Percentiles rank a stretch among this genome's conserved stretches.
Evolutionary conservation across 64 coral and sea anemone genomes (phyloP).

Genomic region (Catalaphyllia jardinei): DNA sequence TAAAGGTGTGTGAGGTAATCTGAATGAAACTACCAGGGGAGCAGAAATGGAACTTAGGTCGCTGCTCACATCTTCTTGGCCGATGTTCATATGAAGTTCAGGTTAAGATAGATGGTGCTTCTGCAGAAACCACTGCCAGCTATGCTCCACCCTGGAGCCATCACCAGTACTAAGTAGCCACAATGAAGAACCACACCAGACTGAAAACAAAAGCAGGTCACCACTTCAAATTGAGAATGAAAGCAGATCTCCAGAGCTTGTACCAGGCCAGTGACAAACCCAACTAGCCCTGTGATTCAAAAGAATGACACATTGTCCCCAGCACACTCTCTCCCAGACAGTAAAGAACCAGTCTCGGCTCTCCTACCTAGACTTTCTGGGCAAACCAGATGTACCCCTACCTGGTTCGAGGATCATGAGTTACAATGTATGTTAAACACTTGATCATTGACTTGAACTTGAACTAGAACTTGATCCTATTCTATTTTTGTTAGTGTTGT

Average conservation of each 20-base stretch:
- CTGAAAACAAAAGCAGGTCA: constrained; percentile 50
- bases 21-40: constrained; percentile 39
- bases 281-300: not conserved
- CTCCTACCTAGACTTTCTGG: constrained; percentile 27
- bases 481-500: too few relatives aligned
- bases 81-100: constrained; percentile 39
- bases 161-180: constrained; percentile 27
- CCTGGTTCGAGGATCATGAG: too few relatives aligned
- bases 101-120: constrained; percentile 30
- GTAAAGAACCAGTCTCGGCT: not conserved
- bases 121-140: constrained; percentile 20
- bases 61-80: constrained; percentile 14
- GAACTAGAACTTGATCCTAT: too few relatives aligned
- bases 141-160: constrained; percentile 1
- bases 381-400: not conserved
- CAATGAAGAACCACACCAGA: constrained; percentile 34
- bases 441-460: too few relatives aligned
- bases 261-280: not conserved
- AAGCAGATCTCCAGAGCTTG: not conserved
- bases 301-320: constrained; percentile 28
- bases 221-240: not conserved
- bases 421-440: too few relatives aligned
- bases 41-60: constrained; percentile 23
- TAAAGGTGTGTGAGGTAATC: not conserved
- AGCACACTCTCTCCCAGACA: constrained; percentile 16